A percentile compares a stretch with the other conserved stretches of the same genome.
phyloP scores from a whole-genome alignment of 2,888 invertebrate species.

The Gari tellinella region DNA sequence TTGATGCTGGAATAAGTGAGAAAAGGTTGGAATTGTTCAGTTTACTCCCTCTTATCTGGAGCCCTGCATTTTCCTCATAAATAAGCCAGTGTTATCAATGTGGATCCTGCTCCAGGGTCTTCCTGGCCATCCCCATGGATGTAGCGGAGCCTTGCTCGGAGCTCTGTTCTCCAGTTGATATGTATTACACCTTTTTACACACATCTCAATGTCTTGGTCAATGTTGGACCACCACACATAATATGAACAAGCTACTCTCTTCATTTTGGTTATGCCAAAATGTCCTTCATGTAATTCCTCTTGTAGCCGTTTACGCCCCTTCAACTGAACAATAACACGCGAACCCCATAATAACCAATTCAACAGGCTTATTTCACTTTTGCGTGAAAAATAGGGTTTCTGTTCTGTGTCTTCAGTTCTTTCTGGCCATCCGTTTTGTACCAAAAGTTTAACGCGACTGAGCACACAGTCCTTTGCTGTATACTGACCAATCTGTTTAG shows the following conservation, averaged over 20 bases:
- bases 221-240: constrained; percentile 69
- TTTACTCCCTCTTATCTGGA: too few species aligned
- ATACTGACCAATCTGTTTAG: not conserved
- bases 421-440: not conserved
- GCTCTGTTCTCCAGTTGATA: constrained; percentile 59
- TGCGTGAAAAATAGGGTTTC: not conserved
- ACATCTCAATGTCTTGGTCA: constrained; percentile 43
- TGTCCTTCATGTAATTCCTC: constrained; percentile 43
- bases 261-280: constrained; percentile 60
- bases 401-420: not conserved
- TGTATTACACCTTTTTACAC: constrained; percentile 20
- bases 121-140: constrained; percentile 41
- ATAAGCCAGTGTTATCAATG: constrained; percentile 61
- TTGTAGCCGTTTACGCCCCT: not conserved
- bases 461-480: not conserved
- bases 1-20: too few species aligned
- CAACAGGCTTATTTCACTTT: too few species aligned
- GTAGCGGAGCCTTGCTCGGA: too few species aligned
- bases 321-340: not conserved
- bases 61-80: too few species aligned
- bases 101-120: constrained; percentile 63
- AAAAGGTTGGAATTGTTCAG: too few species aligned
- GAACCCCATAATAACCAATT: constrained; percentile 10
- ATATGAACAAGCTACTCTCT: constrained; percentile 54
- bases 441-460: not conserved